Evolutionary conservation across 2,888 invertebrate species (phyloP).

Genomic region (Oasisia sp.): DNA sequence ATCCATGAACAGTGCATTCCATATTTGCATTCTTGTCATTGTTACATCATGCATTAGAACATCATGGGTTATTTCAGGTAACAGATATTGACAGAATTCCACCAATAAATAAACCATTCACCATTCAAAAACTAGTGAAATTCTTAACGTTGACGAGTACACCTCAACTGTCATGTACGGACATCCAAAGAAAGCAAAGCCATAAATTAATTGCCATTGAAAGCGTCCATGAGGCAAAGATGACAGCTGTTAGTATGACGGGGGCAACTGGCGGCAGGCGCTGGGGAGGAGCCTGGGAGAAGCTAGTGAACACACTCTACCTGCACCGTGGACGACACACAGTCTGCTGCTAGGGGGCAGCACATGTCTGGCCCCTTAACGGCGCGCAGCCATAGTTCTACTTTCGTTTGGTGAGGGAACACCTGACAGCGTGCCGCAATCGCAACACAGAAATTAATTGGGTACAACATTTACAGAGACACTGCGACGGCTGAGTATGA

Average conservation of each 20-base stretch:
- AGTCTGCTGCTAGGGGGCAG: background rate
- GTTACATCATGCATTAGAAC: too few species aligned
- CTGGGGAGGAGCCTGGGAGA: background rate
- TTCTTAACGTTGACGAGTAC: background rate
- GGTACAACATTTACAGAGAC: background rate
- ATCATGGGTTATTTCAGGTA: too few species aligned
- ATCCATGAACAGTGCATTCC: too few species aligned
- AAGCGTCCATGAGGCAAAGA: background rate
- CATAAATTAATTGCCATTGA: background rate
- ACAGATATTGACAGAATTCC: background rate
- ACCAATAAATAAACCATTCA: background rate
- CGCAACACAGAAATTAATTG: background rate
- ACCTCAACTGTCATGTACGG: background rate
- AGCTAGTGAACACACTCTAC: background rate
- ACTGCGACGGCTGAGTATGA: background rate
- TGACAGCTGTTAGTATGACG: background rate
- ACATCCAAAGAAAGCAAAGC: background rate
- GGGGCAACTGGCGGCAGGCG: background rate
- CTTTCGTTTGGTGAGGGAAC: background rate
- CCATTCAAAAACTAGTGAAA: background rate
- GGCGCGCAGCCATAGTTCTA: conserved; percentile 12
- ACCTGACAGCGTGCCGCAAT: conserved; percentile 13
- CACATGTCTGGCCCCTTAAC: background rate
- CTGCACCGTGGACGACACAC: conserved; percentile 3
- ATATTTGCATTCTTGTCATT: too few species aligned